Conservation (phyloP, 2,113 vertebrate genomes). For the Engraulis encrasicolus region DNA sequence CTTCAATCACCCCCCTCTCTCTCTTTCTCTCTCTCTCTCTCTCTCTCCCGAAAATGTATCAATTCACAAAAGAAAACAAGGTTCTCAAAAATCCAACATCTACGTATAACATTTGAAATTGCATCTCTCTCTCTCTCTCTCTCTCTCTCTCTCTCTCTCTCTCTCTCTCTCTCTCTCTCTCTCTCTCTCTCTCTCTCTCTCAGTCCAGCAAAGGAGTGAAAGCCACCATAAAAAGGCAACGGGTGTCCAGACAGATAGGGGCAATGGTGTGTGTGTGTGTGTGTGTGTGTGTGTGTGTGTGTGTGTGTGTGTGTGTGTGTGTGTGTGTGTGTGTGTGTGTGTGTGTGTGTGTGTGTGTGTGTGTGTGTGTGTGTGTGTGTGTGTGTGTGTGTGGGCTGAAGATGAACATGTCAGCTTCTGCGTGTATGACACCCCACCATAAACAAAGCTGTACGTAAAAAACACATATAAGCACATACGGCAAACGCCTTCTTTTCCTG, state of each 20-base stretch:
- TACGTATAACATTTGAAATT: too few relatives aligned
- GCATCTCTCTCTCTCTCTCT: not conserved
- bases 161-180: not conserved
- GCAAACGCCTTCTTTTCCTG: too few relatives aligned
- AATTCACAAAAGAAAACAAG: too few relatives aligned
- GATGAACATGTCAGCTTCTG: not conserved
- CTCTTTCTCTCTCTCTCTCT: not conserved
- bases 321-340: not conserved
- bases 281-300: not conserved
- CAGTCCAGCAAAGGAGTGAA: conserved; percentile 66
- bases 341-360: not conserved
- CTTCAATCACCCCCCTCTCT: conserved; percentile 77
- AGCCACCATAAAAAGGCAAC: conserved; percentile 57
- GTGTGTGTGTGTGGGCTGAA: not conserved
- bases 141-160: not conserved
- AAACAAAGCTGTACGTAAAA: conserved; percentile 41
- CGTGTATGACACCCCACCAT: conserved; percentile 39
- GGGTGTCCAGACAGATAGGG: conserved; percentile 64
- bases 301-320: not conserved
- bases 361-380: not conserved
- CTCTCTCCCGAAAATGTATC: too few relatives aligned
- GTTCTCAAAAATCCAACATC: too few relatives aligned
- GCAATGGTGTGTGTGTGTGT: conserved; percentile 29
- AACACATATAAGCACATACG: too few relatives aligned
- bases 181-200: not conserved